Percentiles rank a stretch among this genome's conserved stretches.
Conservation (phyloP, 2,113 vertebrate species). For the Oriolus oriolus region DNA sequence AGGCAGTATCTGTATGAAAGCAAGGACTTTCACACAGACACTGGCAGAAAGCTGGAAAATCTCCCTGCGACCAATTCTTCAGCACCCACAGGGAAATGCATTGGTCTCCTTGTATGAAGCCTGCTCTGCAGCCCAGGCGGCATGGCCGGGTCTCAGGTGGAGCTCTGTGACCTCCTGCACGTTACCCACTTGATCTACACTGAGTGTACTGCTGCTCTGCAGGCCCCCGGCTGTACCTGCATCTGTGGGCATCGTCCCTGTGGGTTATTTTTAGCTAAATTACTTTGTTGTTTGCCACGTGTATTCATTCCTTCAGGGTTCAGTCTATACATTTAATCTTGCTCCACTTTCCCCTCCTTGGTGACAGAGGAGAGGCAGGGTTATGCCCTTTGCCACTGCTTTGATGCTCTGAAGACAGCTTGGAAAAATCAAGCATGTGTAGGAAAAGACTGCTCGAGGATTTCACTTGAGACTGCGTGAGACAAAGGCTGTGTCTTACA, state of each 20-base stretch:
- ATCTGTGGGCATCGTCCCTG: background rate
- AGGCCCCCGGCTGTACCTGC: background rate
- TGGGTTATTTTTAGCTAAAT: background rate
- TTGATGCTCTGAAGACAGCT: background rate
- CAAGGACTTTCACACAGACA: too few relatives aligned
- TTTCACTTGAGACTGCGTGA: background rate
- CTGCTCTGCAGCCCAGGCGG: background rate
- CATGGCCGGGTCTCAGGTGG: background rate
- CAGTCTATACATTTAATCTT: background rate
- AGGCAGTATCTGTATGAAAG: too few relatives aligned
- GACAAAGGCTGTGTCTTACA: accelerated
- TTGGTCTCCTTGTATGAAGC: background rate
- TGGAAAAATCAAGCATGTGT: background rate
- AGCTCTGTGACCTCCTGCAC: background rate
- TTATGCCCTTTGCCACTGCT: background rate
- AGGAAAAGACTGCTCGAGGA: background rate
- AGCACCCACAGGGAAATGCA: background rate
- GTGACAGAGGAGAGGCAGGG: background rate
- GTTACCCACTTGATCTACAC: background rate
- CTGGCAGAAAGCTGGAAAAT: too few relatives aligned
- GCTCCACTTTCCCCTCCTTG: background rate
- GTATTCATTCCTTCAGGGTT: background rate
- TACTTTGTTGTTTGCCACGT: background rate
- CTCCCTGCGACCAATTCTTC: too few relatives aligned
- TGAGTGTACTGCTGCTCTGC: background rate